These are phyloP conservation scores for Crambe crambe DNA, from an alignment of 37 sponge, comb jelly and placozoan species.

Conservation along the genomic window DNA sequence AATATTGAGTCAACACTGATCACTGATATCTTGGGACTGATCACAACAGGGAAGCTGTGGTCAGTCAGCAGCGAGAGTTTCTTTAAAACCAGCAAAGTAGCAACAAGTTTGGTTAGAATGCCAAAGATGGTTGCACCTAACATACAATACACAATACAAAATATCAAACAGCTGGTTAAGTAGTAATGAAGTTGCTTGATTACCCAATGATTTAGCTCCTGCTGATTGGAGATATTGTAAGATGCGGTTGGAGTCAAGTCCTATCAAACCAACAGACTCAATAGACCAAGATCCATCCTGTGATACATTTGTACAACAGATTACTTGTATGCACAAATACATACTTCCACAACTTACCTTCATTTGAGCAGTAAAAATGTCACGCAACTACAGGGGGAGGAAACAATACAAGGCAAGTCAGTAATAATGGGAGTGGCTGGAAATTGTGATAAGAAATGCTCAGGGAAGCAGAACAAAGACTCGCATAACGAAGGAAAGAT, in stretches of 20 bases:
- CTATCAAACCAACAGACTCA: conserved; percentile 22
- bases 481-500: no score
- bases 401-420: no score
- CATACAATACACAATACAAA: no score
- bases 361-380: no score
- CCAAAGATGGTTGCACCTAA: conserved; percentile 21
- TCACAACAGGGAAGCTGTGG: conserved; percentile 1
- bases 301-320: no score
- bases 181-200: no score
- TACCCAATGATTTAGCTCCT: conserved; percentile 73
- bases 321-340: no score
- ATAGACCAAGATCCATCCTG: conserved; percentile 62
- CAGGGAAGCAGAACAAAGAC: not conserved
- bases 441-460: no score
- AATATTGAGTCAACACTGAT: not conserved
- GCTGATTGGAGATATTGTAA: conserved; percentile 14
- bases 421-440: no score
- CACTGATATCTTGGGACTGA: conserved; percentile 31
- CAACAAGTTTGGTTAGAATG: conserved; percentile 17
- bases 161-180: no score
- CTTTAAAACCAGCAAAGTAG: conserved; percentile 51
- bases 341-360: no score
- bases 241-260: conserved; percentile 12
- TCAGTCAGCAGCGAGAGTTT: conserved; percentile 5
- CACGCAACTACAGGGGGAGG: no score